A percentile compares a stretch with the other conserved stretches of the same genome.
Conservation (phyloP, 2,113 vertebrate genomes). For the Aptenodytes patagonicus region DNA sequence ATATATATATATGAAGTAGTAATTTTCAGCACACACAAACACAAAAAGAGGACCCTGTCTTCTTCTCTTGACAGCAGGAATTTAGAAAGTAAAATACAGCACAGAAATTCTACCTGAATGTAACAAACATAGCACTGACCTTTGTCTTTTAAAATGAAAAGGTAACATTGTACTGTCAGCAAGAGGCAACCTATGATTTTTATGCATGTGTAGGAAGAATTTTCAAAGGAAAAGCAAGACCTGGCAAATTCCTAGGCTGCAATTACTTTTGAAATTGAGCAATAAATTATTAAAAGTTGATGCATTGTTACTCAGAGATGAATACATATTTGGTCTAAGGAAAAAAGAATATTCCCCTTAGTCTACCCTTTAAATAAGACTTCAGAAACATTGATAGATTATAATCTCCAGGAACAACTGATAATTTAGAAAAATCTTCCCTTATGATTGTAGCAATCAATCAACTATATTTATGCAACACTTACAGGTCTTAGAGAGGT, state of each 20-base stretch:
- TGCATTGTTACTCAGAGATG: not conserved
- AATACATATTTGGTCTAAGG: not conserved
- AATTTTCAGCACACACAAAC: not conserved
- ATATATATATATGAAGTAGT: not conserved
- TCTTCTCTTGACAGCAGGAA: not conserved
- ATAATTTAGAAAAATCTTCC: not conserved
- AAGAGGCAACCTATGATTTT: not conserved
- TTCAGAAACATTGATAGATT: not conserved
- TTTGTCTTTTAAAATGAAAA: slow-evolving; percentile 11
- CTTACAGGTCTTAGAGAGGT: not conserved
- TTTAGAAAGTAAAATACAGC: not conserved
- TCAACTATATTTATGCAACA: not conserved
- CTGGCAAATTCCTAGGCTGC: not conserved
- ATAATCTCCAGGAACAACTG: not conserved
- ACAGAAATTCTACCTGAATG: not conserved
- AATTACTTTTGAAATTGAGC: not conserved
- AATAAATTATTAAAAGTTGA: not conserved
- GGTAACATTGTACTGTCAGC: not conserved
- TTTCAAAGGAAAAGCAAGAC: not conserved
- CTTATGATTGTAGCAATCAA: not conserved
- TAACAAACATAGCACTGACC: not conserved
- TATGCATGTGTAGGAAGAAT: not conserved
- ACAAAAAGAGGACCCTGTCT: not conserved
- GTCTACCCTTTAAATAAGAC: not conserved
- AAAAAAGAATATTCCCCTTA: not conserved